Evolutionary conservation across 2,888 invertebrate species (phyloP).

Genomic region (Eucera pruinosa): DNA sequence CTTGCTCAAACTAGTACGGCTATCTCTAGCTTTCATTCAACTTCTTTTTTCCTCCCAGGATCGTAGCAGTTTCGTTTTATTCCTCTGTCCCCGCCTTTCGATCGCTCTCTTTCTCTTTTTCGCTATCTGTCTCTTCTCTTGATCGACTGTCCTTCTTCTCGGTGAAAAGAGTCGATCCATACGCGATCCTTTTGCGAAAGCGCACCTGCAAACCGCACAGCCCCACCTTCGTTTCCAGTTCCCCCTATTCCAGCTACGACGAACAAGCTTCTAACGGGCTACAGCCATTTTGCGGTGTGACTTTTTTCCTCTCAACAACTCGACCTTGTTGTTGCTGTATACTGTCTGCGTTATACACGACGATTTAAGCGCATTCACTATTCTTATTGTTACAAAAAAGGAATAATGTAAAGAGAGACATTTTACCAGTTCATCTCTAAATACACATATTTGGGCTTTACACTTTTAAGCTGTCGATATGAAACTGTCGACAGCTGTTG

Average conservation of each 20-base stretch:
- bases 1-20: background rate
- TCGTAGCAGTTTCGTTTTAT: background rate
- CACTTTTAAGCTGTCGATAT: no score
- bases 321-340: constrained; percentile 29
- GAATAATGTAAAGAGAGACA: no score
- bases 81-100: background rate
- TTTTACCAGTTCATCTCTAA: no score
- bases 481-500: no score
- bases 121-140: constrained; percentile 18
- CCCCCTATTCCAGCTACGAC: constrained; percentile 34
- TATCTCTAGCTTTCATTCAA: background rate
- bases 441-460: no score
- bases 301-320: constrained; percentile 1
- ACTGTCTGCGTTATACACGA: background rate
- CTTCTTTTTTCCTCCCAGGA: background rate
- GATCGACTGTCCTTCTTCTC: background rate
- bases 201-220: constrained; percentile 52
- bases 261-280: constrained; percentile 6
- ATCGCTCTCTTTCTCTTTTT: constrained; percentile 13
- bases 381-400: constrained; percentile 7
- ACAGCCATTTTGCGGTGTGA: constrained; percentile 46
- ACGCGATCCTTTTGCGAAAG: constrained; percentile 43
- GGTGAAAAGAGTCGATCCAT: constrained; percentile 41
- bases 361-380: constrained; percentile 41
- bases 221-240: constrained; percentile 37